phyloP scores from a whole-genome alignment of 2,797 vertebrate species.

The Parauchenoglanis punctatus region DNA sequence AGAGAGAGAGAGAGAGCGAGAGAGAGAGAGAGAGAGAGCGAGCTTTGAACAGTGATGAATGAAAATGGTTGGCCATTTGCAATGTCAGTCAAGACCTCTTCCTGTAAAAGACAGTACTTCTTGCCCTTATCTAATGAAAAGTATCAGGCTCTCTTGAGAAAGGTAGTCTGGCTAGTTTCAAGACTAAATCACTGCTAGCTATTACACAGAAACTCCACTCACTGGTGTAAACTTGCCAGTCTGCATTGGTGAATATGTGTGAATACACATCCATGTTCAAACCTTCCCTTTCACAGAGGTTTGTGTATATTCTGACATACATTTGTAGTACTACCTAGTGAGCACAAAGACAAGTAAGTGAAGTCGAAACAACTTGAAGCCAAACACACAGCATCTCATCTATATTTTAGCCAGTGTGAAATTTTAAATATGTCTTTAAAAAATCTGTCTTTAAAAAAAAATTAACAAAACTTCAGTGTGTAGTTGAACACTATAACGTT shows the following conservation, averaged over 20 bases:
- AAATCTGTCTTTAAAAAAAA: not conserved
- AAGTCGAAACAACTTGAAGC: not conserved
- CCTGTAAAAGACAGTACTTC: not conserved
- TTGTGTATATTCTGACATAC: not conserved
- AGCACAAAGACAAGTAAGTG: not conserved
- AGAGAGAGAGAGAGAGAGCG: not conserved
- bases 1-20: not conserved
- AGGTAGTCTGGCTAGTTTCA: not conserved
- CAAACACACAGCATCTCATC: not conserved
- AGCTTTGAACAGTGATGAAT: not conserved
- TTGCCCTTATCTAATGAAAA: not conserved
- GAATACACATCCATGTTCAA: conserved; percentile 1
- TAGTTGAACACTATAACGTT: not conserved
- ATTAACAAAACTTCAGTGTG: not conserved
- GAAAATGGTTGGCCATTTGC: not conserved
- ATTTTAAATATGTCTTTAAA: not conserved
- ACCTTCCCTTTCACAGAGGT: not conserved
- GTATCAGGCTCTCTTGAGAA: not conserved
- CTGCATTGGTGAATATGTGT: conserved; percentile 12
- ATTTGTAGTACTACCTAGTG: not conserved
- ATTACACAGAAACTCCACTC: not conserved
- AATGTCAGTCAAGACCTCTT: not conserved
- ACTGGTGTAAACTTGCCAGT: not conserved
- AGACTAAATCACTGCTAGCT: not conserved
- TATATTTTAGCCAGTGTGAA: not conserved